Evolutionary conservation across 2,797 vertebrate genomes (phyloP).

Genomic region (Neosilurus mollespiculum): DNA sequence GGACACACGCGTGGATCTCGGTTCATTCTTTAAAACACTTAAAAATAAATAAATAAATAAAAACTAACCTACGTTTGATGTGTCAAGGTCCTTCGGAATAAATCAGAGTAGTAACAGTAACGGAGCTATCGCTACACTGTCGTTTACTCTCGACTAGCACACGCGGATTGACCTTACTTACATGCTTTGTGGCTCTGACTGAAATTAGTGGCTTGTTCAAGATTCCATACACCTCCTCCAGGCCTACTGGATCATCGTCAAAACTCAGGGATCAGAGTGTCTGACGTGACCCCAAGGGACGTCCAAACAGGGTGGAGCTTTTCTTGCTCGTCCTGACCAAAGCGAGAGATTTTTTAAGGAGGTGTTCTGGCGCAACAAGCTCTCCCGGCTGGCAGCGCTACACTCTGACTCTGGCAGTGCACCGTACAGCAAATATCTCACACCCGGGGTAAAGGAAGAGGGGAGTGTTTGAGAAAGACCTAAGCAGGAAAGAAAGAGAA

Average conservation of each 20-base stretch:
- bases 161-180: conserved; percentile 5
- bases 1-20: too few species aligned
- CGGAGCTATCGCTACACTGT: not conserved
- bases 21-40: not conserved
- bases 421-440: conserved; percentile 42
- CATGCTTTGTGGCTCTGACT: not conserved
- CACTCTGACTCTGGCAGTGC: conserved; percentile 33
- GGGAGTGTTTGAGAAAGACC: not conserved
- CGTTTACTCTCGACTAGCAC: not conserved
- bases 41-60: too few species aligned
- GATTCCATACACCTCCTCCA: not conserved
- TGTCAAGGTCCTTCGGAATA: not conserved
- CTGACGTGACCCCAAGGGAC: conserved; percentile 3
- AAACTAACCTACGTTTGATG: not conserved
- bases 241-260: not conserved
- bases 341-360: conserved; percentile 44
- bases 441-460: conserved; percentile 19
- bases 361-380: conserved; percentile 30
- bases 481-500: conserved; percentile 16
- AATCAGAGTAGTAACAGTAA: not conserved
- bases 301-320: conserved; percentile 19
- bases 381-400: conserved; percentile 24
- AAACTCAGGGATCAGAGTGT: not conserved
- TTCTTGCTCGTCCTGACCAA: conserved; percentile 11
- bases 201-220: conserved; percentile 3